These are phyloP conservation scores for Atractosteus spatula DNA, from an alignment of 2,113 vertebrate genomes.

Conservation along the genomic window DNA sequence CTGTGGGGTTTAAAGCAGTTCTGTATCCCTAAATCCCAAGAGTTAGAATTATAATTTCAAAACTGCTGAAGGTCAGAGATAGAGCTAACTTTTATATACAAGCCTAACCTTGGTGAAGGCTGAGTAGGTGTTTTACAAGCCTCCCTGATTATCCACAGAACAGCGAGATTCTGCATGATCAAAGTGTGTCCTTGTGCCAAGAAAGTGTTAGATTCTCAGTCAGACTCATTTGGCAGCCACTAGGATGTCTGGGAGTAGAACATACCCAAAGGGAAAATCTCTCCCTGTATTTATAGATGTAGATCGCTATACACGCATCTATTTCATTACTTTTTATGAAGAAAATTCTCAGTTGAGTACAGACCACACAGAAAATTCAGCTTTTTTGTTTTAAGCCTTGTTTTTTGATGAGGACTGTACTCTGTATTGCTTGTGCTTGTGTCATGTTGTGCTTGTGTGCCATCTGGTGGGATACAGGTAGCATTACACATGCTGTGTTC, in stretches of 20 bases:
- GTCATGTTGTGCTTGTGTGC: constrained; percentile 27
- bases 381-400: no score
- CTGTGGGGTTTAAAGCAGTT: background rate
- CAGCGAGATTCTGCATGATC: background rate
- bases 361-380: no score
- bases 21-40: background rate
- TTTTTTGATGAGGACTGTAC: constrained; percentile 57
- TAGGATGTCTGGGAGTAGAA: background rate
- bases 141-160: background rate
- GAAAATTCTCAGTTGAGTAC: no score
- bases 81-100: background rate
- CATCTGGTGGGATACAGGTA: constrained; percentile 46
- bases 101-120: background rate
- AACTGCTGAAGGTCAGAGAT: background rate
- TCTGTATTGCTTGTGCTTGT: background rate
- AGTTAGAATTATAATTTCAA: background rate
- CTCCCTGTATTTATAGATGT: background rate
- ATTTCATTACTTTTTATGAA: background rate
- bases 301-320: background rate
- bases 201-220: background rate
- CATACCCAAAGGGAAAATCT: background rate
- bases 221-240: background rate
- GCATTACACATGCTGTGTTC: background rate
- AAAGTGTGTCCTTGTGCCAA: constrained; percentile 6
- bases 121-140: constrained; percentile 1